These are phyloP conservation scores for Hyalella azteca DNA, from an alignment of 2,888 invertebrate species.

Conservation along the genomic window DNA sequence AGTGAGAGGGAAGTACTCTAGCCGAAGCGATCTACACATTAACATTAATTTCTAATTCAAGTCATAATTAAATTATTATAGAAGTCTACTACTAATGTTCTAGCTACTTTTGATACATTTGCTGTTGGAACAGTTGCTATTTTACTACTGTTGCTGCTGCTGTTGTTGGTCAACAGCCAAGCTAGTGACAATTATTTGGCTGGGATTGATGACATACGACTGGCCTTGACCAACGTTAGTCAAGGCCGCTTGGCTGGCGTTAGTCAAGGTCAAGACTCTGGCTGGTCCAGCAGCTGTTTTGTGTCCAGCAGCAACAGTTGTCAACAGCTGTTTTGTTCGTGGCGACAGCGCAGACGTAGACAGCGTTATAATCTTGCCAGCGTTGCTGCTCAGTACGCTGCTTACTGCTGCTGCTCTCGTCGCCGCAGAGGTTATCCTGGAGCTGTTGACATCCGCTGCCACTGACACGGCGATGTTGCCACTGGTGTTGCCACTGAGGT, in stretches of 20 bases:
- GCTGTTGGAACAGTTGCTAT: no score
- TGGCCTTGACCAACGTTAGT: background rate
- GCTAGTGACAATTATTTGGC: no score
- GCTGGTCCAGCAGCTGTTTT: no score
- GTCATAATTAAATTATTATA: no score
- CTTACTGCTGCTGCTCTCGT: background rate
- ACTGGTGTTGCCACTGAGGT: background rate
- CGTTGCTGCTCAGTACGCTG: constrained; percentile 10
- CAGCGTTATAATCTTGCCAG: constrained; percentile 7
- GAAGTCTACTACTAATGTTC: no score
- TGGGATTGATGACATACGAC: no score
- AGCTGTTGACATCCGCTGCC: background rate
- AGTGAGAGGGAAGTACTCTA: no score
- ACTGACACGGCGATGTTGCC: background rate
- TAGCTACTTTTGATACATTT: no score
- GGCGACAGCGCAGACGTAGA: constrained; percentile 26
- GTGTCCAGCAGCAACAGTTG: background rate
- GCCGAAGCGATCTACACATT: no score
- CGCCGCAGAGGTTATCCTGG: background rate
- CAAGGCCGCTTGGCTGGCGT: background rate
- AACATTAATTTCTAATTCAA: no score
- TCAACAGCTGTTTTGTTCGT: constrained; percentile 9
- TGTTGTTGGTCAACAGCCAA: no score
- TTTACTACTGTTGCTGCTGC: no score
- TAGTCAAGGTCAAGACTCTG: constrained; percentile 10